Evolutionary conservation across 2,113 vertebrate species (phyloP), one percentile per base, ranked within the genome.

Genomic region (Cinclus mexicanus): DNA sequence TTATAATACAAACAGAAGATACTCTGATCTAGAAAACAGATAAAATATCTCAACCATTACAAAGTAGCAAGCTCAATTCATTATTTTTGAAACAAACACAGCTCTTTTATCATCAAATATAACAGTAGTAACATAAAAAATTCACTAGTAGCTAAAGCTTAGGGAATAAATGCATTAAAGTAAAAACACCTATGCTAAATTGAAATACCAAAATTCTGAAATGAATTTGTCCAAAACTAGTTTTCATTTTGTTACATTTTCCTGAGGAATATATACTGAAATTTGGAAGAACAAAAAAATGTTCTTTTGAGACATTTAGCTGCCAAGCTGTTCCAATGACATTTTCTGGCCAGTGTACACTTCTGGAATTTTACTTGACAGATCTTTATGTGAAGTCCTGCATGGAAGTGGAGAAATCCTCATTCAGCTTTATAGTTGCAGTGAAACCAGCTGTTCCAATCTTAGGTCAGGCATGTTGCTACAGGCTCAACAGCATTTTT

Each of bases 11-110:
- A 87, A 75, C 23, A 68, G 69, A 89, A 89, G 35, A 63, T 78
- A 89, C 4, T 64, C 44, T 68, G 93, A 94, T 91, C 41, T 81
- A 75, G 92, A 74, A 93, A 70, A 65, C 23, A 93, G 87, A 87
- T 68, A 87, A 94, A 82, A 82, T 79, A 82, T 60, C 80, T 87
- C 69, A 89, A 29, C 44, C 10, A 24, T 79, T 87, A 63, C 24
- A 1, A 71, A 91, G 37, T 19, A 71, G 39, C 20, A 89, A 83
- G n/a, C 17, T 89, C 65, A 70, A 35, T 74, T 94, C 18, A 79
- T 84, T 94, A 47, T 31, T 85, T 89, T 56, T 84, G 1, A 81
- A 87, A 82, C 39, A 74, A 91, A 57, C 17, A 33, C 64, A 50
- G 8, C 3, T 70, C 42, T 67, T 91, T 80, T 80, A 44, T 59